Evolutionary conservation across 2,888 invertebrate species (phyloP), one percentile per base, ranked within the genome.

Genomic region (Drosophila falleni): DNA sequence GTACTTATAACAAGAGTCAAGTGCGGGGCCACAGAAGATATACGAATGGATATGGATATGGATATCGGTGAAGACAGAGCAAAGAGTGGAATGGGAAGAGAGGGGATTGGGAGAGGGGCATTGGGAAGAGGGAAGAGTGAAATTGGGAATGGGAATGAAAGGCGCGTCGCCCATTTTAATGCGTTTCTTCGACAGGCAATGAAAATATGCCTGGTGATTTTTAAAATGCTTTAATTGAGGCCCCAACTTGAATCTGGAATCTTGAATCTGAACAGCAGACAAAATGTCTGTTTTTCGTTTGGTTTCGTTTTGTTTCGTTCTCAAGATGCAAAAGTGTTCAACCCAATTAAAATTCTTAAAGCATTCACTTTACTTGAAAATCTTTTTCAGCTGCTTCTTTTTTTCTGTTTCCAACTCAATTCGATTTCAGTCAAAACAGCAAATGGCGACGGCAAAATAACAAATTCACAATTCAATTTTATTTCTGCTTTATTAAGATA

Each of bases 141-240:
- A 11, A 39, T 5, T 15, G 37, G n/a, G 26, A 39, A 9, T 15
- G 37, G 10, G 26, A 46, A 53, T 15, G 71, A 41, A 47, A 35
- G 29, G 35, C 73, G 88, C 80, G 76, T 74, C 80, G 80, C 75
- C 82, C 90, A 89, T 89, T 89, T 89, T 83, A 90, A 89, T 90
- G 89, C 79, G 74, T 81, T 81, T 71, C 82, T 74, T 75, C 77
- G 89, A 86, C 87, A 89, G 88, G 83, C 89, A 63, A 88, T 89
- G 74, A 81, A 87, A 88, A 84, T 90, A 89, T 90, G 89, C 90
- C 79, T 78, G 76, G 77, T 71, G 89, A 89, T 89, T 89, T 90
- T 77, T 80, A 79, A 90, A 90, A 85, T 70, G 70, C 79, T 87
- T 87, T 89, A 80, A 90, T 89, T 89, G 89, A 77, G 77, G 69